Base-by-base conservation (phyloP, 2,888 invertebrate species). In the Hypercompe scribonia region DNA sequence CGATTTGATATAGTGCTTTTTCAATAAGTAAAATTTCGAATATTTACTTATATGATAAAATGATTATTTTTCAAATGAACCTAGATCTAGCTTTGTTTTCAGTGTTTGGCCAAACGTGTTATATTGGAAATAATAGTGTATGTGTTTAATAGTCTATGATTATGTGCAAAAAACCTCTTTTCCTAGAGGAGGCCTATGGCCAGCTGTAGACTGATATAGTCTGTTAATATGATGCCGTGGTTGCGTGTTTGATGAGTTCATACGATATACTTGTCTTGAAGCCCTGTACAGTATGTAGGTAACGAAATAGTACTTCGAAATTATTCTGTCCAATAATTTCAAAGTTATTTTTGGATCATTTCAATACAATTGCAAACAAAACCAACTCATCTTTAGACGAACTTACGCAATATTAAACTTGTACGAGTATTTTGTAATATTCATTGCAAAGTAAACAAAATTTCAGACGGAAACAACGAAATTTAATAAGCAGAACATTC, bases 401-500 rank as follows among this genome's bases (percentile, higher is more conserved):
- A n/a, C 50, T 28, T 58, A 15, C 18, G 8, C 18, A 61, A 61
- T 61, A 61, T 61, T 61, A 61, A 61, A 18, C 31, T 61, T 18
- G 58, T 61, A 31, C n/a, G 21, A 50, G 42, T 39, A 64, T 39
- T 70, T 70, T 63, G 33, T 70, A n/a, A 18, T 46, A 70, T 28
- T 64, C 63, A 15, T 33, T 63, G 63, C 34, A 31, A 61, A 70
- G 66, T 66, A 73, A 63, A 63, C 61, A 73, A 21, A 28, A 11
- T n/a, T 33, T 13, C 36, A 5, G 15, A 58, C 24, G 70, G 42
- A 65, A 68, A 71, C 71, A 71, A 68, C 65, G 50, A 42, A 81
- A 75, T 76, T 75, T 70, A 74, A 78, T 78, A 78, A 80, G 65
- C 78, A 64, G 67, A 79, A 70, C 76, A 71, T 77, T 76, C 65